A percentile compares a stretch with the other conserved stretches of the same genome.
These are phyloP conservation scores for Hypomecis atomaria DNA, from an alignment of 2,888 invertebrate species.

Conservation along the genomic window DNA sequence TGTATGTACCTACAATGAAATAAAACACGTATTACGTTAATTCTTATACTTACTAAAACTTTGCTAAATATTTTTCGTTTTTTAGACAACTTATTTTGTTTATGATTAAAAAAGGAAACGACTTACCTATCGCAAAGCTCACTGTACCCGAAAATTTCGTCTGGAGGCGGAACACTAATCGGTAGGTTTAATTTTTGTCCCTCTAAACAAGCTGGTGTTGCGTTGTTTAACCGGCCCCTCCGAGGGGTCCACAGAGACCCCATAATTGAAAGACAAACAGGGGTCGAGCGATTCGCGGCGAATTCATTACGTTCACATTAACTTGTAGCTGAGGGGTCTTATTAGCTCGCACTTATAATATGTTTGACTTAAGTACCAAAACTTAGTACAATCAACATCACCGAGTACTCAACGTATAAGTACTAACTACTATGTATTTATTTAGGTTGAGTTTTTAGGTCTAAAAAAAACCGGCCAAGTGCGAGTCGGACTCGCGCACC, in stretches of 20 bases:
- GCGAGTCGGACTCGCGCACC: too few relatives aligned
- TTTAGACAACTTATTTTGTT: too few relatives aligned
- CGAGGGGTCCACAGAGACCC: conserved; percentile 57
- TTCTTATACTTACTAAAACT: too few relatives aligned
- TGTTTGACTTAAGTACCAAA: too few relatives aligned
- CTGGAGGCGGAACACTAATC: conserved; percentile 57
- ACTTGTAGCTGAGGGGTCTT: conserved; percentile 47
- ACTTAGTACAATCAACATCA: too few relatives aligned
- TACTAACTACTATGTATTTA: too few relatives aligned
- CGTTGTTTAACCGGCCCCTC: conserved; percentile 65
- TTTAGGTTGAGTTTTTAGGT: too few relatives aligned
- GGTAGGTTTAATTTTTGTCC: conserved; percentile 75
- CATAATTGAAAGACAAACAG: conserved; percentile 84
- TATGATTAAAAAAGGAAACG: neutral
- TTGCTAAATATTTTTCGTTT: too few relatives aligned
- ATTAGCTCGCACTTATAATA: neutral
- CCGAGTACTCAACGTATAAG: too few relatives aligned
- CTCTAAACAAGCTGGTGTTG: conserved; percentile 71
- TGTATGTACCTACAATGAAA: too few relatives aligned
- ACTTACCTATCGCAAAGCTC: conserved; percentile 43
- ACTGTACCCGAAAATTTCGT: conserved; percentile 63
- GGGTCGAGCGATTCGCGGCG: conserved; percentile 74
- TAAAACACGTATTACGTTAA: too few relatives aligned
- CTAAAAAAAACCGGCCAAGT: too few relatives aligned
- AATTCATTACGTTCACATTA: conserved; percentile 81